phyloP scores from a whole-genome alignment of 2,113 vertebrate genomes.

The Sylvicapra grimmia region DNA sequence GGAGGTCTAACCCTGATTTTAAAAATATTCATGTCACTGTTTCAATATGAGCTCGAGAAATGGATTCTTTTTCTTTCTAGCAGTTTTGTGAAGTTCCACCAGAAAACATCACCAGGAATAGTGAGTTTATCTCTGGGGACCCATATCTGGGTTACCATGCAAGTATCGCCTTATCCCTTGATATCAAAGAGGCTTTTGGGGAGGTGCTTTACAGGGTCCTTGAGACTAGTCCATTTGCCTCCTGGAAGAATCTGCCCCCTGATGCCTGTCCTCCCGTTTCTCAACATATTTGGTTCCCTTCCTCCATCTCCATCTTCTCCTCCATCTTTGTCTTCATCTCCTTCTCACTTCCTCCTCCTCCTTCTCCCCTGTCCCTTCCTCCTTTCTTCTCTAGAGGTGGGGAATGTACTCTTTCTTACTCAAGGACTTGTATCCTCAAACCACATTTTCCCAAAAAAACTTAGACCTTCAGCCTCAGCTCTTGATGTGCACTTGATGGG shows the following conservation, averaged over 20 bases:
- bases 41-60: not conserved
- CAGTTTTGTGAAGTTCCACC: not conserved
- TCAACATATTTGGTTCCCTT: fast-evolving
- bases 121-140: not conserved
- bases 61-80: not conserved
- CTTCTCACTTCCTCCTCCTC: too few species aligned
- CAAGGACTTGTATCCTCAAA: fast-evolving
- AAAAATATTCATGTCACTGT: not conserved
- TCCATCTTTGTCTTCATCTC: not conserved
- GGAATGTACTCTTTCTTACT: too few species aligned
- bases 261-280: too few species aligned
- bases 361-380: fast-evolving
- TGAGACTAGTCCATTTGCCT: fast-evolving
- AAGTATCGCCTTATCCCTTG: fast-evolving
- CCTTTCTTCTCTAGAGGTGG: not conserved
- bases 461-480: fast-evolving
- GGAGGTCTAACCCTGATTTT: not conserved
- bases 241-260: not conserved
- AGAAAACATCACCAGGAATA: not conserved
- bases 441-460: fast-evolving
- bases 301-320: not conserved
- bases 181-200: too few species aligned
- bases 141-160: fast-evolving
- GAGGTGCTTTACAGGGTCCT: not conserved
- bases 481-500: fast-evolving